A percentile compares a stretch with the other conserved stretches of the same genome.
Evolutionary conservation across 2,113 vertebrate genomes (phyloP).

Genomic region (Alethe diademata): DNA sequence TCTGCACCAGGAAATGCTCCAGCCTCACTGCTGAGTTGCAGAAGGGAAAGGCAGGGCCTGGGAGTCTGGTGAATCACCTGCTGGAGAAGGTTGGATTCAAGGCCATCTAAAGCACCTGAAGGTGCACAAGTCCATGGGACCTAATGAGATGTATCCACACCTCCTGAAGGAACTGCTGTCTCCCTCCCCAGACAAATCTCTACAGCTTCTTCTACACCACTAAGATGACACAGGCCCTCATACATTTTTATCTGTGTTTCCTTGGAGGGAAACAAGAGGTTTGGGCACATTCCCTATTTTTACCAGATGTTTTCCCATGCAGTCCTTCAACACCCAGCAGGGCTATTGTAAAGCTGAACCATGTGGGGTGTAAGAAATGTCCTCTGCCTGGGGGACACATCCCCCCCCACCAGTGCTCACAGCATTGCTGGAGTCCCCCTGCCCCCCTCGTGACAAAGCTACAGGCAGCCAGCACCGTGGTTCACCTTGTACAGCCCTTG

Average conservation of each 20-base stretch:
- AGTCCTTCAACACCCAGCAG: neutral
- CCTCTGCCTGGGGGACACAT: neutral
- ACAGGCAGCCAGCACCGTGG: neutral
- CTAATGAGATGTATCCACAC: too few species aligned
- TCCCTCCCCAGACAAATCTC: neutral
- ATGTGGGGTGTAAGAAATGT: neutral
- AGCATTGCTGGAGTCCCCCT: neutral
- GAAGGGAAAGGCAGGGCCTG: neutral
- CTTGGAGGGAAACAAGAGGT: neutral
- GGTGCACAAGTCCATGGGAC: neutral
- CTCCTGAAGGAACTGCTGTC: neutral
- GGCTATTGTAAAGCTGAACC: neutral
- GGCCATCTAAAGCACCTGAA: neutral
- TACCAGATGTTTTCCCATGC: neutral
- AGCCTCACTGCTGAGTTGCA: neutral
- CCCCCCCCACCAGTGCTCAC: neutral
- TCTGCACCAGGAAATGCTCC: neutral
- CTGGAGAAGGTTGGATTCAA: neutral
- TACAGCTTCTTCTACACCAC: neutral
- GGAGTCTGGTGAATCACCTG: neutral
- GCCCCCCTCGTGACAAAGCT: fast-evolving
- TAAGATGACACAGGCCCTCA: neutral
- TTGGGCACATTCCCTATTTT: neutral
- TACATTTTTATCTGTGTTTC: neutral
- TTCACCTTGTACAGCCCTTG: neutral